Percentiles rank a stretch among this genome's conserved stretches.
Evolutionary conservation across 2,888 invertebrate species (phyloP).

Genomic region (Leucophenga montana): DNA sequence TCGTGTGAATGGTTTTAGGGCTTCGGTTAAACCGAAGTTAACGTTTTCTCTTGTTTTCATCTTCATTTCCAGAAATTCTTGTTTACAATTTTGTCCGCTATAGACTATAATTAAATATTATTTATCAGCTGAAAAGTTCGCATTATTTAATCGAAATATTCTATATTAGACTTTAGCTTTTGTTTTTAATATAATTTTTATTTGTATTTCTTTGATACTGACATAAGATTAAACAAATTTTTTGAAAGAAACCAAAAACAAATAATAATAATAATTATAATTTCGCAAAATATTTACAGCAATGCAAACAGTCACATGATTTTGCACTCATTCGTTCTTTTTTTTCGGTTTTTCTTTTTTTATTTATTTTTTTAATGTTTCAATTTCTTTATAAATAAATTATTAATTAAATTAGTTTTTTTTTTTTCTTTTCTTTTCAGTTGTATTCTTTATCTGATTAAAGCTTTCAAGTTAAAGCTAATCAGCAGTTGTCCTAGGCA

Average conservation of each 20-base stretch:
- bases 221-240: background rate
- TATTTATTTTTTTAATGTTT: too few relatives aligned
- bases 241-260: background rate
- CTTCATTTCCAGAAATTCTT: too few relatives aligned
- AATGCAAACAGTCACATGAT: background rate
- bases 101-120: too few relatives aligned
- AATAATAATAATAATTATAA: background rate
- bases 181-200: background rate
- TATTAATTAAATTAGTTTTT: conserved; percentile 23
- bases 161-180: too few relatives aligned
- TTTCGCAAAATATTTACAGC: background rate
- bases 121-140: too few relatives aligned
- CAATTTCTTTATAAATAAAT: conserved; percentile 20
- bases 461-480: conserved; percentile 27
- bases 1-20: too few relatives aligned
- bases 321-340: background rate
- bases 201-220: background rate
- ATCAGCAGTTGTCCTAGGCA: background rate
- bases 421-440: conserved; percentile 5
- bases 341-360: too few relatives aligned
- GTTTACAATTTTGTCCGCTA: too few relatives aligned
- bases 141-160: too few relatives aligned
- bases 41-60: too few relatives aligned
- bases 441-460: background rate
- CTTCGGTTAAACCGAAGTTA: too few relatives aligned